phyloP scores from a whole-genome alignment of 2,888 invertebrate genomes.

The Hypselothyrea guttata region DNA sequence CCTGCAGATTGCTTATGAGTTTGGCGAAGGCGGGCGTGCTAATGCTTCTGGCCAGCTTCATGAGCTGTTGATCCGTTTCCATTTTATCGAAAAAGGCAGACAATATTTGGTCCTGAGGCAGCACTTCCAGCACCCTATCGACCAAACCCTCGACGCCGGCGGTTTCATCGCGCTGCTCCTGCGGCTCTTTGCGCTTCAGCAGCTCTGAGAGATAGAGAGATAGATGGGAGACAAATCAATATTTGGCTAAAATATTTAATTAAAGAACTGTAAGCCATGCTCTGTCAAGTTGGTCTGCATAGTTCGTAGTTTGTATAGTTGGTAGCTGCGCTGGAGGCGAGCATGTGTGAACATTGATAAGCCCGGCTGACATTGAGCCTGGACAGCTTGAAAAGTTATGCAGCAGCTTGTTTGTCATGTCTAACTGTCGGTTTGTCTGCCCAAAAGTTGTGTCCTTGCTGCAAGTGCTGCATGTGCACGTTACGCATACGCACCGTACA shows the following conservation, averaged over 20 bases:
- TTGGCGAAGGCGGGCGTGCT: slow-evolving; percentile 77
- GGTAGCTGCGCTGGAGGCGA: slow-evolving; percentile 26
- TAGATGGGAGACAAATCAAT: slow-evolving; percentile 17
- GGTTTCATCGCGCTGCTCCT: slow-evolving; percentile 49
- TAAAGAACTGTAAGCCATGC: slow-evolving; percentile 17
- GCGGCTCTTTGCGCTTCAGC: slow-evolving; percentile 1
- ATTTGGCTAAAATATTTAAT: slow-evolving; percentile 41
- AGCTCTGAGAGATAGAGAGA: too few species aligned
- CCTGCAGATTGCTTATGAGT: slow-evolving; percentile 79
- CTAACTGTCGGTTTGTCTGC: neutral
- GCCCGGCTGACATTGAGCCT: slow-evolving; percentile 34
- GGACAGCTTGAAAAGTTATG: slow-evolving; percentile 36
- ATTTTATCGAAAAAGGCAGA: slow-evolving; percentile 81
- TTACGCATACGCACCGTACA: slow-evolving; percentile 54
- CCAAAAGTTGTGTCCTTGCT: neutral
- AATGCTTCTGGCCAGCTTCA: slow-evolving; percentile 79
- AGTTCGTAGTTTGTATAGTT: slow-evolving; percentile 28
- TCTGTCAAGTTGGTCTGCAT: slow-evolving; percentile 38
- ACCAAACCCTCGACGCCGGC: slow-evolving; percentile 80
- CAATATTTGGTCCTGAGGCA: slow-evolving; percentile 82
- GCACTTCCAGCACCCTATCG: slow-evolving; percentile 78
- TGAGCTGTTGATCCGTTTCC: slow-evolving; percentile 79
- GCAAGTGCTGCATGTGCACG: too few species aligned
- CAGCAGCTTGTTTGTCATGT: slow-evolving; percentile 24
- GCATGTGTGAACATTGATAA: slow-evolving; percentile 41